Evolutionary conservation across 2,797 vertebrate genomes (phyloP).

Genomic region (Danio choprae): DNA sequence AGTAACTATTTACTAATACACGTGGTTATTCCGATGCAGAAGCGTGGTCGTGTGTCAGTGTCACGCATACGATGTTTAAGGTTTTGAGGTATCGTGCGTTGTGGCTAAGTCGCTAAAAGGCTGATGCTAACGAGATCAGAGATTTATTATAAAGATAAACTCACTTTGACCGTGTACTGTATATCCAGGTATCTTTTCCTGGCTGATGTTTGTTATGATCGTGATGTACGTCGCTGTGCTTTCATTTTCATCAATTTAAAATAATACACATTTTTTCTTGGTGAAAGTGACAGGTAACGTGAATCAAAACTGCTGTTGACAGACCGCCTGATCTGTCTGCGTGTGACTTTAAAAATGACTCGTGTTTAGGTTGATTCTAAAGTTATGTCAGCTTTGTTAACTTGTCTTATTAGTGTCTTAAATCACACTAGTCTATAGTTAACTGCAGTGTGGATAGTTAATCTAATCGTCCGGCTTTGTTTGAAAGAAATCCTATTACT

Average conservation of each 20-base stretch:
- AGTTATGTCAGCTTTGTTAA: not conserved
- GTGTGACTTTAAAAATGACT: not conserved
- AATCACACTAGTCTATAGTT: not conserved
- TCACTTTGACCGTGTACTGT: not conserved
- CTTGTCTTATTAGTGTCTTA: not conserved
- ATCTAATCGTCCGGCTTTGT: not conserved
- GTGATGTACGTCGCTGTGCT: not conserved
- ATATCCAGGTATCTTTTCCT: not conserved
- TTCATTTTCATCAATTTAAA: not conserved
- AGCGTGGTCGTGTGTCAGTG: not conserved
- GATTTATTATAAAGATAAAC: not conserved
- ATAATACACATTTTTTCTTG: not conserved
- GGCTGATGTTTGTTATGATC: not conserved
- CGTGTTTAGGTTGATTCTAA: not conserved
- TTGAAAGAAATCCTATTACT: not conserved
- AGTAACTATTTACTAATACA: not conserved
- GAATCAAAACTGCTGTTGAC: conserved; percentile 4
- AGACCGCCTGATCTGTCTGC: not conserved
- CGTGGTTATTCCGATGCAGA: conserved; percentile 59
- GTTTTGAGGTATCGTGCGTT: conserved; percentile 1
- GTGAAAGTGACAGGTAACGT: not conserved
- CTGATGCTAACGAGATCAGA: conserved; percentile 39
- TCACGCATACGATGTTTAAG: not conserved
- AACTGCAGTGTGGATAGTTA: not conserved
- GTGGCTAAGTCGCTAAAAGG: conserved; percentile 32